Conservation (phyloP, 2,888 invertebrate species). For the Lasius fuliginosus region DNA sequence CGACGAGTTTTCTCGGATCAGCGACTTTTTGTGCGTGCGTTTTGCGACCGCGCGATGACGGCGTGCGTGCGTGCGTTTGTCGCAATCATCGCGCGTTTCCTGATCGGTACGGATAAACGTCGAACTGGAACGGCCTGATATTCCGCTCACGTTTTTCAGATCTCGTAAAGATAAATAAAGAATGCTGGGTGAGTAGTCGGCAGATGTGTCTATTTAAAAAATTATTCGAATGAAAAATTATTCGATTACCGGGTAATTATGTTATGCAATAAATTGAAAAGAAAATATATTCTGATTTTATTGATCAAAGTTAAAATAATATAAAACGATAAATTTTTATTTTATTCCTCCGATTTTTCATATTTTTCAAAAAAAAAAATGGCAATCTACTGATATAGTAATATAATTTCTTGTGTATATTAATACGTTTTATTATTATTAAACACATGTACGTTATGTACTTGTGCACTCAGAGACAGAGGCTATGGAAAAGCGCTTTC, state of each 20-base stretch:
- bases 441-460: slow-evolving; percentile 19
- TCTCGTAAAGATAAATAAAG: neutral
- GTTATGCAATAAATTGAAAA: neutral
- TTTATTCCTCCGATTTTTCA: too few species aligned
- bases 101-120: slow-evolving; percentile 9
- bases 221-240: neutral
- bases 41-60: neutral
- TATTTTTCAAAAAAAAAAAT: neutral
- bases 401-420: neutral
- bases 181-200: too few species aligned
- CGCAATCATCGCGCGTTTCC: slow-evolving; percentile 27
- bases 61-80: neutral
- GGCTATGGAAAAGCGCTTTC: slow-evolving; percentile 18
- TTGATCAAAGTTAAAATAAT: neutral
- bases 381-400: neutral
- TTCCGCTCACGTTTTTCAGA: neutral
- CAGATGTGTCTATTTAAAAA: neutral
- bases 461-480: neutral
- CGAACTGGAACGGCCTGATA: neutral
- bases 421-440: slow-evolving; percentile 26
- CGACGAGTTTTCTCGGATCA: slow-evolving; percentile 59
- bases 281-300: neutral
- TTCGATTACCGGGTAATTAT: neutral
- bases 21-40: slow-evolving; percentile 38
- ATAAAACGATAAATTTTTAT: neutral